phyloP scores from a whole-genome alignment of 2,888 invertebrate genomes.

The Cabera pusaria region DNA sequence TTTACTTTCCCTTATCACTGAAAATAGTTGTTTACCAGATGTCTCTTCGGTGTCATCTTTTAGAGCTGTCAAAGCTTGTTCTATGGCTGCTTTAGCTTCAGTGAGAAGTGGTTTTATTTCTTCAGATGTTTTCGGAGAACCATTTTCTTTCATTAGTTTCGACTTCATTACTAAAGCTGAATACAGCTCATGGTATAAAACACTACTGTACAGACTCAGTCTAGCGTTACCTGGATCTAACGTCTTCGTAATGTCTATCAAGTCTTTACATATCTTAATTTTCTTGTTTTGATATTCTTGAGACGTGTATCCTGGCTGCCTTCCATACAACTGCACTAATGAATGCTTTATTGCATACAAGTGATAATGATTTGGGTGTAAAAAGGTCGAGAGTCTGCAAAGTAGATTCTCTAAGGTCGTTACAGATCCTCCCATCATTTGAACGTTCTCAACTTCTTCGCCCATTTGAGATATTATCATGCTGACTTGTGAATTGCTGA shows the following conservation, averaged over 20 bases:
- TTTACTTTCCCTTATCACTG: slow-evolving; percentile 71
- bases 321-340: slow-evolving; percentile 90
- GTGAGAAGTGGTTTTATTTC: slow-evolving; percentile 62
- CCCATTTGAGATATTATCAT: slow-evolving; percentile 88
- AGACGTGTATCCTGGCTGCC: slow-evolving; percentile 85
- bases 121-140: slow-evolving; percentile 47
- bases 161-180: slow-evolving; percentile 79
- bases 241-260: slow-evolving; percentile 84
- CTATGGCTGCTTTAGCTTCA: slow-evolving; percentile 72
- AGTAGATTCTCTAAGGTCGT: slow-evolving; percentile 85
- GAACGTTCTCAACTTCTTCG: slow-evolving; percentile 88
- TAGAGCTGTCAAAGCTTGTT: slow-evolving; percentile 67
- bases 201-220: slow-evolving; percentile 89
- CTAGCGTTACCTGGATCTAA: slow-evolving; percentile 90
- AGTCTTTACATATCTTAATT: slow-evolving; percentile 86
- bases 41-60: slow-evolving; percentile 79
- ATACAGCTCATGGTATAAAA: slow-evolving; percentile 89
- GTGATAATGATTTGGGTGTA: slow-evolving; percentile 94
- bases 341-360: slow-evolving; percentile 92
- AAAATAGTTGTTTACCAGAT: slow-evolving; percentile 79
- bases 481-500: slow-evolving; percentile 86
- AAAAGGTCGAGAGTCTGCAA: slow-evolving; percentile 87
- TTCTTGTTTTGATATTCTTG: slow-evolving; percentile 86
- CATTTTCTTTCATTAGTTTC: slow-evolving; percentile 62
- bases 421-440: slow-evolving; percentile 84